A percentile compares a stretch with the other conserved stretches of the same genome.
Conservation (phyloP, 2,888 invertebrate genomes). For the Drosophila ezoana region DNA sequence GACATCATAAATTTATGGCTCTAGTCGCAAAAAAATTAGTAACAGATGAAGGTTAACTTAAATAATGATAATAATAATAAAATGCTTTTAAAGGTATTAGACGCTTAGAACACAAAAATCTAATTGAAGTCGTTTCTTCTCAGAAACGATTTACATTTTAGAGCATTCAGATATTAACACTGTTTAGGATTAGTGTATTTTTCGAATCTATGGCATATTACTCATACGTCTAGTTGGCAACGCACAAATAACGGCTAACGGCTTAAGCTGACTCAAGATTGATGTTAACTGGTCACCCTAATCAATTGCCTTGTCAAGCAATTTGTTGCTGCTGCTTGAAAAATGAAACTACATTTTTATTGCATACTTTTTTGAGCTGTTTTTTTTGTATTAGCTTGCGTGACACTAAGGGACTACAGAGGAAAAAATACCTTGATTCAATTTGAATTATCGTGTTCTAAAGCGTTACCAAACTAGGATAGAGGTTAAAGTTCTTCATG, state of each 20-base stretch:
- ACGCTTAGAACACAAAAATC: too few species aligned
- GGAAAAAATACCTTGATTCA: not conserved
- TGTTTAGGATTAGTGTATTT: not conserved
- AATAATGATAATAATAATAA: too few species aligned
- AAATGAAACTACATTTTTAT: slow-evolving; percentile 28
- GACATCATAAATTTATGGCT: too few species aligned
- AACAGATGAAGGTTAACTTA: too few species aligned
- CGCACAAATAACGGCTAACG: slow-evolving; percentile 21
- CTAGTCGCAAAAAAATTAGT: too few species aligned
- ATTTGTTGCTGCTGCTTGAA: slow-evolving; percentile 13
- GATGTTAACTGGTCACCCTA: slow-evolving; percentile 25
- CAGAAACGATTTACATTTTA: too few species aligned
- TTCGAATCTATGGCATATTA: slow-evolving; percentile 22
- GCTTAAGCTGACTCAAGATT: slow-evolving; percentile 33
- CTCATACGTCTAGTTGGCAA: slow-evolving; percentile 26
- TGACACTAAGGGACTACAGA: not conserved
- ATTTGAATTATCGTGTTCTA: too few species aligned
- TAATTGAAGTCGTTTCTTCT: too few species aligned
- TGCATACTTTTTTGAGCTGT: slow-evolving; percentile 45
- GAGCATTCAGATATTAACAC: too few species aligned
- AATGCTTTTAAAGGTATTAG: too few species aligned
- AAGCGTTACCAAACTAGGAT: too few species aligned
- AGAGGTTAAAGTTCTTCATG: too few species aligned
- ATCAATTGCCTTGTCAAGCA: slow-evolving; percentile 24
- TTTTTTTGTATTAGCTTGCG: not conserved